Conservation (phyloP, 2,113 vertebrate genomes). For the Emydura subglobosa region DNA sequence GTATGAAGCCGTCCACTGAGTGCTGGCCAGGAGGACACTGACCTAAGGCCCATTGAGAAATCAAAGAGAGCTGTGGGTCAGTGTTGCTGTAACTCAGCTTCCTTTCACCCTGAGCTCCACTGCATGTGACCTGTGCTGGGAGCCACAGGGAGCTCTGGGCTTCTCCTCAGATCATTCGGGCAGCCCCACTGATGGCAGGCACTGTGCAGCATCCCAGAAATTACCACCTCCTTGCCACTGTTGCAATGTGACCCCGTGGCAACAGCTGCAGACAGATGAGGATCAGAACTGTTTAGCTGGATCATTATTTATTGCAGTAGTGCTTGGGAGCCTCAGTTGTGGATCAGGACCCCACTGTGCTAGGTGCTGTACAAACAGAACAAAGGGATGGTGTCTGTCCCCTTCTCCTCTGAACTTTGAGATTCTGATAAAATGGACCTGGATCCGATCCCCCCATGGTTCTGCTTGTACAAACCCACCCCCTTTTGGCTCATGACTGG, state of each 20-base stretch:
- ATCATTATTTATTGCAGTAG: background rate
- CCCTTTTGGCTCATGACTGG: background rate
- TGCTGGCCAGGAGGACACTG: conserved; percentile 92
- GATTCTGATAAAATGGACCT: background rate
- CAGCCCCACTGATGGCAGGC: background rate
- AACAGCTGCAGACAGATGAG: background rate
- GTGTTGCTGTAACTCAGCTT: background rate
- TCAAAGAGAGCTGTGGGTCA: background rate
- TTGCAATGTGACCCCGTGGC: background rate
- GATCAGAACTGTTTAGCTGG: background rate
- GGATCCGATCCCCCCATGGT: background rate
- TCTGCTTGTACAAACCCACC: background rate
- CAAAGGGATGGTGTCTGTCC: background rate
- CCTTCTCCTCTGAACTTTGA: background rate
- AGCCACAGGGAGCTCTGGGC: background rate
- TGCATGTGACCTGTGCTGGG: background rate
- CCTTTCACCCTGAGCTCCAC: background rate
- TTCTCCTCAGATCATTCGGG: conserved; percentile 13
- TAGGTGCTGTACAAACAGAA: background rate
- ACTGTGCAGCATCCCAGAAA: background rate
- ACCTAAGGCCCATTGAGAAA: conserved; percentile 78
- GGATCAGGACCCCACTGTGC: background rate
- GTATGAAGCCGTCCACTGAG: conserved; percentile 93
- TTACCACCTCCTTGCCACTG: background rate
- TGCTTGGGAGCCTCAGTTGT: background rate